Base-by-base conservation (phyloP, 2,888 invertebrate species). In the Clitarchus hookeri region DNA sequence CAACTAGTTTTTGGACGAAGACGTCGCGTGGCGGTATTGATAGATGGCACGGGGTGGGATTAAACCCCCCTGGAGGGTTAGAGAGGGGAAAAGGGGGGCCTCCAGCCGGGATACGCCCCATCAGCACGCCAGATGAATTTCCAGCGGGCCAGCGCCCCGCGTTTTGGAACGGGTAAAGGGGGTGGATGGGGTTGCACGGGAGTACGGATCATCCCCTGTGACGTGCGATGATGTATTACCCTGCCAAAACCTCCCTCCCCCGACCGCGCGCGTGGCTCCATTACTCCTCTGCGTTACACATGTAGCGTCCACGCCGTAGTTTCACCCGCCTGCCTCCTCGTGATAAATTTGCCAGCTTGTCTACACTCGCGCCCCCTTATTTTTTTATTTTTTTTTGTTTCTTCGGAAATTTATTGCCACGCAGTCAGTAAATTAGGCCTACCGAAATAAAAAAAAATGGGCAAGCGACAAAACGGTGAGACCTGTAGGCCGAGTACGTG, bases 301-400 rank as follows among this genome's bases (percentile, higher is more conserved):
- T 85, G 23, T 84, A 27, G 36, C 92, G 92, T 91, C 90, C 91
- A 91, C 91, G 91, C 92, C 91, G 89, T 89, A 87, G 89, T 88
- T 89, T 90, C 91, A 90, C 91, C 90, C 85, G 27, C 54, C 84
- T 26, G 54, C 54, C 84, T 48, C 78, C 85, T 83, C 90, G 87
- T 88, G 48, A 48, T 65, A 89, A 88, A 88, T 88, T 88, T 85
- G 88, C 88, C 87, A 85, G 84, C 87, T 84, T 87, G 87, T 44
- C 83, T 83, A 44, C 19, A 65, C n/a, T 23, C n/a, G 19, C 65
- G 23, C 65, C 65, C 36, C 16, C 65, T 65, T n/a, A 65, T 65
- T 65, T 65, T 65, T 53, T 53, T 53, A 4, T 53, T 53, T 53
- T 53, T 53, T 65, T 19, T 65, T 65, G 65, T 65, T 65, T 65